Evolutionary conservation across 2,797 vertebrate genomes (phyloP).

Genomic region (Trachurus trachurus): DNA sequence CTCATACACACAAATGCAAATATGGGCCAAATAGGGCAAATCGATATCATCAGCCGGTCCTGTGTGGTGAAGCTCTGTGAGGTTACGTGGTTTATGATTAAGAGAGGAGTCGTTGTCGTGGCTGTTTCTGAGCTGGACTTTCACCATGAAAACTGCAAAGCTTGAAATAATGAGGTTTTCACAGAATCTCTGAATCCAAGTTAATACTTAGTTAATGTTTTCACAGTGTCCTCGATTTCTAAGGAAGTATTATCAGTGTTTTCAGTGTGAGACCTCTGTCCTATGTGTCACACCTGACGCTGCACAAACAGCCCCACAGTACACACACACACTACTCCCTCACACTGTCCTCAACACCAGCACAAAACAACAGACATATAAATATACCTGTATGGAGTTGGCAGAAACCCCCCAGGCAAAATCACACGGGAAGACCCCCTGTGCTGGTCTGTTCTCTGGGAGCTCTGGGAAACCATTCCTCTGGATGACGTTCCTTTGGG

Average conservation of each 20-base stretch:
- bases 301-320: not conserved
- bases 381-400: conserved; percentile 92
- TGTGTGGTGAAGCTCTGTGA: conserved; percentile 4
- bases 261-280: conserved; percentile 12
- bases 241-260: conserved; percentile 14
- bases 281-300: not conserved
- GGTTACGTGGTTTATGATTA: conserved; percentile 70
- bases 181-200: conserved; percentile 19
- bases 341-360: not conserved
- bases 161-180: conserved; percentile 25
- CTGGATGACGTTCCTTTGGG: conserved; percentile 89
- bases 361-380: not conserved
- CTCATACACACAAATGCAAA: conserved; percentile 21
- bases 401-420: conserved; percentile 96
- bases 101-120: conserved; percentile 26
- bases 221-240: not conserved
- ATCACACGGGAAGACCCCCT: conserved; percentile 92
- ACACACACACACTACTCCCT: not conserved
- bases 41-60: conserved; percentile 1
- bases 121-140: conserved; percentile 58
- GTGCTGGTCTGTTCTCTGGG: conserved; percentile 90
- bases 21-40: conserved; percentile 35
- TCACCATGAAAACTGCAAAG: conserved; percentile 46
- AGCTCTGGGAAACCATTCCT: conserved; percentile 94
- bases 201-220: conserved; percentile 58